Base-by-base conservation (phyloP, 2,113 vertebrate genomes). In the Eulacestoma nigropectus region DNA sequence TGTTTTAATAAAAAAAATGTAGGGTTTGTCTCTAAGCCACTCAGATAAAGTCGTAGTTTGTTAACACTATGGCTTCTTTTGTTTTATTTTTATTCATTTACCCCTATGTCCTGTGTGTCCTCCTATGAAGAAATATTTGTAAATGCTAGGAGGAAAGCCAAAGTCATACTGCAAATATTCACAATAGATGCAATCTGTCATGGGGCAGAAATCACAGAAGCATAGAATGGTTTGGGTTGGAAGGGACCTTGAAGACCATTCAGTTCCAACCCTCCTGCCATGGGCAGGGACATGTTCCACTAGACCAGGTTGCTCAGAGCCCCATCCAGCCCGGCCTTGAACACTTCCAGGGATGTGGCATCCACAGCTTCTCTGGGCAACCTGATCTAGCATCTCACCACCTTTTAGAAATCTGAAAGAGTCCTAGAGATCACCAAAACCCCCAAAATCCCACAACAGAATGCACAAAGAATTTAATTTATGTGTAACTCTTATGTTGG, bases 71-170 rank as follows among this genome's bases (percentile, higher is more conserved):
- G 27, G 6, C 26, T 76, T 46, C 16, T 76, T 89, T 78, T 89
- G 42, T 41, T 84, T 67, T 37, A 39, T 68, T 47, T 67, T 39
- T 8, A 12, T 55, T 65, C 1, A 67, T 63, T 59, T 90, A 29
- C 21, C 5, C 30, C 33, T 55, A 35, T 3, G 9, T 47, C 27
- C 55, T 35, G 2, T 74, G 29, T 44, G 16, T 63, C n/a, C 30
- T 44, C 37, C 26, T 64, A 52, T n/a, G 32, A 87, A 78, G 27
- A 92, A 92, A 75, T 74, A 50, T 1, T 6, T 47, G 13, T 44
- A 87, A 89, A 53, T 55, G 52, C 35, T 55, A 64, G 13, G 13
- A 97, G 16, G 27, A 88, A 90, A 69, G 39, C 33, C 78, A 87
- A 90, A 94, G n/a, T 65, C 39, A 75, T 1, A 2, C 10, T 69